These are phyloP conservation scores for Limnephilus rhombicus DNA, from an alignment of 2,888 invertebrate species.

Conservation along the genomic window DNA sequence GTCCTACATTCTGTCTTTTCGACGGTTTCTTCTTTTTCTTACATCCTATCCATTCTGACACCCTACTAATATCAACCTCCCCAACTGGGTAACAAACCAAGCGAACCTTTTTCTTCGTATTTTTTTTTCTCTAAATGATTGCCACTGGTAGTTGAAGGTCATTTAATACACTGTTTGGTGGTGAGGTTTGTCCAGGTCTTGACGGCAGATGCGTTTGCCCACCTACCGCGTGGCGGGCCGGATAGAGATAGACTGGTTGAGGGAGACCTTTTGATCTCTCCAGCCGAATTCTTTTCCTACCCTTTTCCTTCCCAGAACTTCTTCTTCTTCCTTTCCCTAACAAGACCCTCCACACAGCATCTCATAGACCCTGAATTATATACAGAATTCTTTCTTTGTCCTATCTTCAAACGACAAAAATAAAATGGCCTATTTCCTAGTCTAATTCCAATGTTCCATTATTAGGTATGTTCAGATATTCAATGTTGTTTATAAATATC, in stretches of 20 bases:
- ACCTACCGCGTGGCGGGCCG: no score
- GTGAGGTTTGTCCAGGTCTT: no score
- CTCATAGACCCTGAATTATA: background rate
- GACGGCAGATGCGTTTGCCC: no score
- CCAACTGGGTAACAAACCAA: slow-evolving; percentile 29
- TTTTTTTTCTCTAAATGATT: background rate
- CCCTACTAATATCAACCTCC: slow-evolving; percentile 4
- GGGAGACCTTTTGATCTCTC: no score
- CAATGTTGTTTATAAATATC: background rate
- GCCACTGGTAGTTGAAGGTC: background rate
- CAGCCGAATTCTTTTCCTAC: no score
- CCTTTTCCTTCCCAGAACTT: no score
- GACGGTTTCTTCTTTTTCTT: background rate
- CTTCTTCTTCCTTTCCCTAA: no score
- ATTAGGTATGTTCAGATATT: background rate
- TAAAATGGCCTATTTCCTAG: background rate
- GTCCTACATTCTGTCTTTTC: background rate
- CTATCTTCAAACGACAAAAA: background rate
- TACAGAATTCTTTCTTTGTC: background rate
- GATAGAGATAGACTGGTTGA: no score
- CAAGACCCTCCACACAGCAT: no score
- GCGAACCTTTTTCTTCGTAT: slow-evolving; percentile 10
- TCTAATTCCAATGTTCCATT: background rate
- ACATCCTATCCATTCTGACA: background rate
- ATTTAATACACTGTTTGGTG: background rate